Conservation (phyloP, 2,888 invertebrate species). For the Mycalesis mineus region DNA sequence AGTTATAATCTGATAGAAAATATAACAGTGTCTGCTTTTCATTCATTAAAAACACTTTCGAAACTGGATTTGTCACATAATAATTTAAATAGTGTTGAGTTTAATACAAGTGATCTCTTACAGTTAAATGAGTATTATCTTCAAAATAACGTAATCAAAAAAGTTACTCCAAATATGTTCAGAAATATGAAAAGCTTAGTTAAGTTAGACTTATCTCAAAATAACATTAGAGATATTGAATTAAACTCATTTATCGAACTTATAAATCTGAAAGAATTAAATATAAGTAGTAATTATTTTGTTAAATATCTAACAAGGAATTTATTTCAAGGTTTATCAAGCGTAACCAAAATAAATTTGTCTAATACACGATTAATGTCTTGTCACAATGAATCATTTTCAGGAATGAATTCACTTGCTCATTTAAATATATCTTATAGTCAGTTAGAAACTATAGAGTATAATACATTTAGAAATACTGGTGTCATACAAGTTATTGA, state of each 20-base stretch:
- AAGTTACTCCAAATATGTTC: conserved; percentile 10
- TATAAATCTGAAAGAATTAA: conserved; percentile 8
- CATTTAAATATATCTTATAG: conserved; percentile 15
- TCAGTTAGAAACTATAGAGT: conserved; percentile 18
- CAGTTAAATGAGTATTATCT: conserved; percentile 17
- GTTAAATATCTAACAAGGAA: conserved; percentile 6
- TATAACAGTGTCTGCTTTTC: conserved; percentile 15
- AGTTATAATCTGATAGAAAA: conserved; percentile 18
- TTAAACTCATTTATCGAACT: conserved; percentile 16
- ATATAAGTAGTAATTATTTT: conserved; percentile 13
- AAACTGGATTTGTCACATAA: conserved; percentile 23
- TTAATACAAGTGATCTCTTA: conserved; percentile 17
- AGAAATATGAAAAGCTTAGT: conserved; percentile 7
- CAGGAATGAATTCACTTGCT: background rate
- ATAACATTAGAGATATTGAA: conserved; percentile 15
- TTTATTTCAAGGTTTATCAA: conserved; percentile 11
- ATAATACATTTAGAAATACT: conserved; percentile 16
- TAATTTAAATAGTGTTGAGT: conserved; percentile 10
- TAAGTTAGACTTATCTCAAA: conserved; percentile 18
- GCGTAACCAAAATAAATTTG: conserved; percentile 4
- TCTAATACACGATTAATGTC: conserved; percentile 9
- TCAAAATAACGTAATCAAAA: conserved; percentile 19
- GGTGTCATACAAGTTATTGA: conserved; percentile 16
- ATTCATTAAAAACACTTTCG: conserved; percentile 8
- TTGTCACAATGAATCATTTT: conserved; percentile 16